These are phyloP conservation scores for Epinephelus malabaricus DNA, from an alignment of 2,797 vertebrate species.

Conservation along the genomic window DNA sequence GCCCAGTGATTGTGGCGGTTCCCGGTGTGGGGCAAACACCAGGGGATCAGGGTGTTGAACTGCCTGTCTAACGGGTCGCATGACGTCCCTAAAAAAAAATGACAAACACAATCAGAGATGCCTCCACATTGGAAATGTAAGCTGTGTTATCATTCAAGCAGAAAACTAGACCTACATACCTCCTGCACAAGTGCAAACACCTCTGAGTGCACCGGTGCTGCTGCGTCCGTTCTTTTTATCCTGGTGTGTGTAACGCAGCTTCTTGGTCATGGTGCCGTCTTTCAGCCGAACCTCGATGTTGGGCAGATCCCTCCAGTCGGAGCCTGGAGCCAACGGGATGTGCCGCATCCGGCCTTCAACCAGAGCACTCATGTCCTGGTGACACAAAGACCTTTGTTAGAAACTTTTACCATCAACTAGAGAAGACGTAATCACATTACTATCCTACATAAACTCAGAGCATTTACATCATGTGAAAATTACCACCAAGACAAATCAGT, in stretches of 20 bases:
- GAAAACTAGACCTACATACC: constrained; percentile 77
- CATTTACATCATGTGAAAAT: not conserved
- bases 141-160: not conserved
- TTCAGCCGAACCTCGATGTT: constrained; percentile 94
- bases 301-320: constrained; percentile 97
- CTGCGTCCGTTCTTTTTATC: constrained; percentile 95
- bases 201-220: constrained; percentile 89
- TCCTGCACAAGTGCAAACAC: constrained; percentile 94
- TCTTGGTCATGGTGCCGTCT: constrained; percentile 91
- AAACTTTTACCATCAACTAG: not conserved
- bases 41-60: constrained; percentile 97
- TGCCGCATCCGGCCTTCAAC: constrained; percentile 97
- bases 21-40: constrained; percentile 97
- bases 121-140: not conserved
- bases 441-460: not conserved
- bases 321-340: constrained; percentile 95
- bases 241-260: constrained; percentile 91
- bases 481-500: not conserved
- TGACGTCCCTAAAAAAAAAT: constrained; percentile 82
- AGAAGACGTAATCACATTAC: not conserved
- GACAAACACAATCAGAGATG: not conserved
- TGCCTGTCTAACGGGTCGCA: constrained; percentile 94
- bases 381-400: not conserved
- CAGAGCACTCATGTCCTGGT: constrained; percentile 96
- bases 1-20: constrained; percentile 99